These are phyloP conservation scores for Astatoreochromis straeleni DNA, from an alignment of 2,113 vertebrate genomes.

Conservation along the genomic window DNA sequence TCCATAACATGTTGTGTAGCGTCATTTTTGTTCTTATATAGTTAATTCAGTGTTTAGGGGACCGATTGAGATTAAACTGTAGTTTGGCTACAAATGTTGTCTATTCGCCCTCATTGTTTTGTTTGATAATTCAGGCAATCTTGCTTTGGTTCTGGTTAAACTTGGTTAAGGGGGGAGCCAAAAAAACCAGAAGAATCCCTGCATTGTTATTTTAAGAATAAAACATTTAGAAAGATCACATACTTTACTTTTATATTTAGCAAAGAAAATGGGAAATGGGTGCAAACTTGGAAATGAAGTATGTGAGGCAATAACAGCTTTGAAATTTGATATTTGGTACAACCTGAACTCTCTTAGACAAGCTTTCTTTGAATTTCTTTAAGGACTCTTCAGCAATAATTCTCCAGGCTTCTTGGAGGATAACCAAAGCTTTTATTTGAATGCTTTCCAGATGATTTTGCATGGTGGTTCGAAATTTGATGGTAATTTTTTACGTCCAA, in stretches of 20 bases:
- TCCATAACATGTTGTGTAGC: not conserved
- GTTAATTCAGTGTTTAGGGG: not conserved
- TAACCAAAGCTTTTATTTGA: not conserved
- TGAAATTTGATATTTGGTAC: not conserved
- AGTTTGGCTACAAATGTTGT: not conserved
- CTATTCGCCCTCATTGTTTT: not conserved
- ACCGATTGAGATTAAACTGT: fast-evolving
- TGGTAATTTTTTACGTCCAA: not conserved
- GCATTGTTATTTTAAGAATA: not conserved
- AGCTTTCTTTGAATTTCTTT: not conserved
- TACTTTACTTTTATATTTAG: not conserved
- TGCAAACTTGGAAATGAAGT: not conserved
- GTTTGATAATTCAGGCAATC: not conserved
- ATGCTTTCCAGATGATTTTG: not conserved
- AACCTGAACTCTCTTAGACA: not conserved
- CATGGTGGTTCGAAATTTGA: not conserved
- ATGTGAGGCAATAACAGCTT: not conserved
- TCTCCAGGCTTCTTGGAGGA: not conserved
- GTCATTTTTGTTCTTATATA: not conserved
- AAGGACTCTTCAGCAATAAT: not conserved
- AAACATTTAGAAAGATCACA: not conserved
- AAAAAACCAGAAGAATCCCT: not conserved
- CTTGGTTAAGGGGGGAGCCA: not conserved
- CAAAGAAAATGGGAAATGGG: not conserved
- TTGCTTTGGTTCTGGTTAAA: not conserved